phyloP scores from a whole-genome alignment of 2,797 vertebrate genomes.

The Rhinatrema bivittatum region DNA sequence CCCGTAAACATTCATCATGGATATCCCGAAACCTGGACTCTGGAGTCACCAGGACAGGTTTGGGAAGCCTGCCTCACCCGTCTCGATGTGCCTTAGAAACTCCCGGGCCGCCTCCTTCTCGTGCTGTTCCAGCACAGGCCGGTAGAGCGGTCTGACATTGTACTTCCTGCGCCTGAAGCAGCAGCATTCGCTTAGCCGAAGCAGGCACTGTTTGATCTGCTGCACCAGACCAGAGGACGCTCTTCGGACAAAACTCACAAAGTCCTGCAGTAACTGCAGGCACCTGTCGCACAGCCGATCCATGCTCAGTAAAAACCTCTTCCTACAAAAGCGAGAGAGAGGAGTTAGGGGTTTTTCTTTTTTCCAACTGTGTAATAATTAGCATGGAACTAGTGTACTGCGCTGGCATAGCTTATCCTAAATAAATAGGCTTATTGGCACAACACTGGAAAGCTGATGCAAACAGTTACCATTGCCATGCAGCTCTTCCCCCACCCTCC shows the following conservation, averaged over 20 bases:
- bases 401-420: background rate
- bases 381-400: background rate
- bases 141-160: conserved; percentile 31
- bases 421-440: background rate
- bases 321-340: background rate
- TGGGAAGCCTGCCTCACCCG: too few species aligned
- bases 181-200: conserved; percentile 39
- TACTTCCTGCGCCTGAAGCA: conserved; percentile 40
- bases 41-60: too few species aligned
- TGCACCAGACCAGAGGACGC: conserved; percentile 32
- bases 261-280: conserved; percentile 40
- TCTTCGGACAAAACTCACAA: conserved; percentile 27
- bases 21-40: too few species aligned
- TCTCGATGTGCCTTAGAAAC: conserved; percentile 41
- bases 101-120: conserved; percentile 40
- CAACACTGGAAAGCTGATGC: background rate
- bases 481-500: background rate
- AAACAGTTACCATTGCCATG: background rate
- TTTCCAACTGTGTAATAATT: background rate
- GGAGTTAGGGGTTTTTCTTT: background rate
- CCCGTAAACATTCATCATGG: too few species aligned
- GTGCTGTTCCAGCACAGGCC: conserved; percentile 36
- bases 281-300: conserved; percentile 52
- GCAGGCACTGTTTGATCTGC: conserved; percentile 39
- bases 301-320: conserved; percentile 31